Conservation (phyloP, 2,113 vertebrate genomes). For the Sturnus vulgaris region DNA sequence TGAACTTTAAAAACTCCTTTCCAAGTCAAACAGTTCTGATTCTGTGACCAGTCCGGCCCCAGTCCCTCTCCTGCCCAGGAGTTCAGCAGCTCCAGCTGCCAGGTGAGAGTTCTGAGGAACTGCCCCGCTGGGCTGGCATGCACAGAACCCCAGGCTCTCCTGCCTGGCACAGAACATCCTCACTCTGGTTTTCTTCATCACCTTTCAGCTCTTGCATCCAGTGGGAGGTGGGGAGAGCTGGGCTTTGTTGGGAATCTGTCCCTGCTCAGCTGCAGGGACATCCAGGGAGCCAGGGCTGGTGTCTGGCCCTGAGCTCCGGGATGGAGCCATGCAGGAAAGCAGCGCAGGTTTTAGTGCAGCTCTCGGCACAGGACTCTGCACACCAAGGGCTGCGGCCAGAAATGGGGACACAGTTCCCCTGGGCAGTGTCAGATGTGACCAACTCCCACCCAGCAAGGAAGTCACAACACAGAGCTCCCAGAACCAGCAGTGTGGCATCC, state of each 20-base stretch:
- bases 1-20: background rate
- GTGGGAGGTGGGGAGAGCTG: background rate
- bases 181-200: accelerated
- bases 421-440: background rate
- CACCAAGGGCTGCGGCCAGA: background rate
- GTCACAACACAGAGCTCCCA: background rate
- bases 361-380: background rate
- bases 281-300: accelerated
- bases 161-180: background rate
- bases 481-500: background rate
- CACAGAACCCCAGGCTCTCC: background rate
- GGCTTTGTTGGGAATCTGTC: background rate
- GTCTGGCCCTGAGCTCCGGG: background rate
- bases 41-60: no score
- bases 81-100: background rate
- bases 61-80: background rate
- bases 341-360: background rate
- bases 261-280: background rate
- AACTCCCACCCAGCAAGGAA: background rate
- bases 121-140: background rate
- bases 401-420: background rate
- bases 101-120: background rate
- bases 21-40: background rate
- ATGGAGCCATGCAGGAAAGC: background rate
- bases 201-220: background rate